Percentiles rank a stretch among this genome's conserved stretches.
Conservation (phyloP, 2,888 invertebrate species). For the Drosophila hamatofila region DNA sequence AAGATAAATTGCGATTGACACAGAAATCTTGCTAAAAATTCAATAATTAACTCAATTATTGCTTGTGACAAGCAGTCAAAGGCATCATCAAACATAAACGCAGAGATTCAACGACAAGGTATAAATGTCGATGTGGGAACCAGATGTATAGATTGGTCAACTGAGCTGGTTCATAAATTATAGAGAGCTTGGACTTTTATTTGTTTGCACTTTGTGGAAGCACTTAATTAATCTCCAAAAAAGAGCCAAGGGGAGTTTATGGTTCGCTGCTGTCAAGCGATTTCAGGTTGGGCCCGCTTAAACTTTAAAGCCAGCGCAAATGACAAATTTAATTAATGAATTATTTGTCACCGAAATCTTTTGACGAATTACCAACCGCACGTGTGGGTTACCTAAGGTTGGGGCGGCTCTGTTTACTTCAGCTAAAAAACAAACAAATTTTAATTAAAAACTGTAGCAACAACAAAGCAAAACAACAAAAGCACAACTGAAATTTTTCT, state of each 20-base stretch:
- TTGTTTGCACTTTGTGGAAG: conserved; percentile 2
- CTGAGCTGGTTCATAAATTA: background rate
- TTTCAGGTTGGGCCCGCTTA: background rate
- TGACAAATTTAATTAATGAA: conserved; percentile 53
- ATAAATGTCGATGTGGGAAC: background rate
- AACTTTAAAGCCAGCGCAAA: conserved; percentile 23
- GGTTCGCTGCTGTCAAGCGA: conserved; percentile 9
- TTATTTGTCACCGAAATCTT: conserved; percentile 38
- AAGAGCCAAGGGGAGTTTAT: background rate
- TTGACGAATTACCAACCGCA: conserved; percentile 33
- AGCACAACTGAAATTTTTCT: conserved; percentile 37
- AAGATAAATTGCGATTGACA: conserved; percentile 31
- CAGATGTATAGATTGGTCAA: background rate
- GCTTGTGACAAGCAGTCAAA: background rate
- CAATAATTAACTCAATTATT: conserved; percentile 37
- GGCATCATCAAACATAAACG: background rate
- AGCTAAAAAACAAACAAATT: conserved; percentile 25
- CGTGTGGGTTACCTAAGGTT: conserved; percentile 45
- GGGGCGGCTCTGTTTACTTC: conserved; percentile 36
- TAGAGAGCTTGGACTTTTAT: background rate
- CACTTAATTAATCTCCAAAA: conserved; percentile 1
- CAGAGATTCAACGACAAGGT: background rate
- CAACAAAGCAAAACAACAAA: conserved; percentile 23
- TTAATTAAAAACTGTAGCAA: conserved; percentile 48
- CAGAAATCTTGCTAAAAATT: conserved; percentile 39